Percentiles rank a stretch among this genome's conserved stretches.
Conservation (phyloP, 30 jellyfish, hydroid and myxozoan species). For the Pelagia noctiluca region DNA sequence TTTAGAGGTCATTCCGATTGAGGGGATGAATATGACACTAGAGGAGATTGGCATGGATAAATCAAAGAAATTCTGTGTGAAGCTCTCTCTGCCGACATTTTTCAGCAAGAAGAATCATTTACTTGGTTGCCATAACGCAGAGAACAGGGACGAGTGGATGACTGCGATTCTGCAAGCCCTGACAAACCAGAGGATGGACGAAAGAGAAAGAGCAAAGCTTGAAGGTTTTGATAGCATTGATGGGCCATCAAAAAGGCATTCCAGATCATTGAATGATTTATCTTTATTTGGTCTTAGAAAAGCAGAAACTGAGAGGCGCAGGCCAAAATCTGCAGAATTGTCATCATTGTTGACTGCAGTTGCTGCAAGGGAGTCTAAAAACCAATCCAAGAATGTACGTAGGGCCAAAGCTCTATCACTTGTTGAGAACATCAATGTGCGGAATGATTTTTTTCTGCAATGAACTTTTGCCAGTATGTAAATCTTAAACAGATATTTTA, state of each 20-base stretch:
- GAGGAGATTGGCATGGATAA: constrained; percentile 63
- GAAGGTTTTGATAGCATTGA: constrained; percentile 45
- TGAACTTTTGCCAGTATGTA: too few relatives aligned
- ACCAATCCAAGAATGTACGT: constrained; percentile 8
- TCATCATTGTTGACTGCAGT: constrained; percentile 38
- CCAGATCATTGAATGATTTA: constrained; percentile 52
- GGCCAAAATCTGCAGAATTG: constrained; percentile 60
- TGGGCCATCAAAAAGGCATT: constrained; percentile 54
- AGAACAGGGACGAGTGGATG: constrained; percentile 73
- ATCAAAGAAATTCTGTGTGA: constrained; percentile 47
- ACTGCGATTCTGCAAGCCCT: constrained; percentile 68
- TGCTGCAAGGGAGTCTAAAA: background rate
- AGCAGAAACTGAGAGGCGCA: too few relatives aligned
- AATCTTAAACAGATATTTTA: too few relatives aligned
- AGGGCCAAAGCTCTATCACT: constrained; percentile 68
- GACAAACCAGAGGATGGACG: constrained; percentile 52
- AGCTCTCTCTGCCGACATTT: constrained; percentile 43
- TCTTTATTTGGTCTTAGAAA: constrained; percentile 55
- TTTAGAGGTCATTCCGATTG: constrained; percentile 50
- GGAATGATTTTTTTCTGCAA: constrained; percentile 55
- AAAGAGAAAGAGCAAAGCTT: constrained; percentile 42
- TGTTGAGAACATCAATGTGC: constrained; percentile 56
- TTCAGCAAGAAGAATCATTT: constrained; percentile 53
- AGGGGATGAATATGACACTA: constrained; percentile 42
- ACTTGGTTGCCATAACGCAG: constrained; percentile 68